Evolutionary conservation across 2,888 invertebrate species (phyloP), one percentile per base, ranked within the genome.

Genomic region (Ornithoptera priamus): DNA sequence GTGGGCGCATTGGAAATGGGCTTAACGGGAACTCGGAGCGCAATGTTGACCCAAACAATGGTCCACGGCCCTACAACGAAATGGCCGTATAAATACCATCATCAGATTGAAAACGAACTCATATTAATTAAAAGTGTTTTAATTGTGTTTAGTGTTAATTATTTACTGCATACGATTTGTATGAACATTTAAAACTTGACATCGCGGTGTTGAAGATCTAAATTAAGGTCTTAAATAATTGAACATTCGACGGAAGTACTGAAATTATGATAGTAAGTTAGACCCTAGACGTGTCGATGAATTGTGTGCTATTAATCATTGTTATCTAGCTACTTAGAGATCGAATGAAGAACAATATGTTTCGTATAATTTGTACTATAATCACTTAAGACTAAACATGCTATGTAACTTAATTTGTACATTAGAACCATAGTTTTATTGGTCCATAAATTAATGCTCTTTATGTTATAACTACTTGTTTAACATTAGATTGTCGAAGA

Each of bases 1-100:
- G 92, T 90, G 90, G 87, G 82, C 90, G 83, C 76, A 72, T 75
- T 17, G 62, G 63, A 22, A 91, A 90, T 74, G 92, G 89, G 80
- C 83, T 87, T 77, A 92, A 91, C 92, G 92, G 92, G 91, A 91
- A 84, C 46, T 82, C 87, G 18, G 91, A 91, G 71, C 84, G 87
- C 69, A 81, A 80, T 72, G 85, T 88, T 68, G 89, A 89, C 73
- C 82, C 81, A 59, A 86, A 84, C 67, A 90, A 89, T 72, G 87
- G 87, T 70, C 69, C 62, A n/a, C 82, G 85, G 68, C 77, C 85
- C 59, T 88, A 89, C 82, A 90, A 86, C 73, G 91, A 92, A 79
- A 89, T 89, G 89, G 90, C 89, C 70, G 89, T 92, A 15, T 92
- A 77, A 57, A 62, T 53, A 30, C 17, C 12, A 24, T 20, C 53